Conservation (phyloP, 2,888 invertebrate genomes). For the Lamellibrachia columna region DNA sequence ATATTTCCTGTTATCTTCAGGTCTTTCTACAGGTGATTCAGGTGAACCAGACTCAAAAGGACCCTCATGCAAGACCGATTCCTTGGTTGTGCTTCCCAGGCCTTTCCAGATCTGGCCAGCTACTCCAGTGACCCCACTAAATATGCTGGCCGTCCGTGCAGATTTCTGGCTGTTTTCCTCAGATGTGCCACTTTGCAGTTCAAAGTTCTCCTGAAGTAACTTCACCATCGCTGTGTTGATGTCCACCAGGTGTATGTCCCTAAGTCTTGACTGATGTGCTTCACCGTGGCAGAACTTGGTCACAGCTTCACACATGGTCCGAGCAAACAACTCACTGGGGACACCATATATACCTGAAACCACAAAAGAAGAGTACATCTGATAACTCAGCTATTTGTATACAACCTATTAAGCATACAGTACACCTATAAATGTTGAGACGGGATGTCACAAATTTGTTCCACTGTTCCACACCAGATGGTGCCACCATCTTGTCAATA, state of each 20-base stretch:
- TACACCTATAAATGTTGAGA: too few species aligned
- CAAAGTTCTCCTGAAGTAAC: not conserved
- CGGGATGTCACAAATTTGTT: too few species aligned
- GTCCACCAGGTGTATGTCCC: not conserved
- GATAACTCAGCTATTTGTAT: too few species aligned
- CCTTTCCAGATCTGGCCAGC: not conserved
- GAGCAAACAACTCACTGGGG: not conserved
- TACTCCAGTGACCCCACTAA: not conserved
- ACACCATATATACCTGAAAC: conserved; percentile 12
- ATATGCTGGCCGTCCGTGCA: not conserved
- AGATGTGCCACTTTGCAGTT: not conserved
- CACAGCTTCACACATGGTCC: not conserved
- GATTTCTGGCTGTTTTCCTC: not conserved
- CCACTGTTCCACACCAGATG: too few species aligned
- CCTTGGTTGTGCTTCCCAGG: not conserved
- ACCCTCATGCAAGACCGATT: not conserved
- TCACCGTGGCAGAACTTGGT: not conserved
- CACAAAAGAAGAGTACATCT: not conserved
- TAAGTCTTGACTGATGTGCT: not conserved
- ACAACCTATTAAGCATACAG: too few species aligned
- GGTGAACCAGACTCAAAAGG: not conserved
- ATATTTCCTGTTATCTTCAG: too few species aligned
- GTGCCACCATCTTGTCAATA: too few species aligned
- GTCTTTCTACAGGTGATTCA: too few species aligned
- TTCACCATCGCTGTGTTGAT: not conserved